Conservation (phyloP, 2,797 vertebrate species). For the Poliocrania exsul region DNA sequence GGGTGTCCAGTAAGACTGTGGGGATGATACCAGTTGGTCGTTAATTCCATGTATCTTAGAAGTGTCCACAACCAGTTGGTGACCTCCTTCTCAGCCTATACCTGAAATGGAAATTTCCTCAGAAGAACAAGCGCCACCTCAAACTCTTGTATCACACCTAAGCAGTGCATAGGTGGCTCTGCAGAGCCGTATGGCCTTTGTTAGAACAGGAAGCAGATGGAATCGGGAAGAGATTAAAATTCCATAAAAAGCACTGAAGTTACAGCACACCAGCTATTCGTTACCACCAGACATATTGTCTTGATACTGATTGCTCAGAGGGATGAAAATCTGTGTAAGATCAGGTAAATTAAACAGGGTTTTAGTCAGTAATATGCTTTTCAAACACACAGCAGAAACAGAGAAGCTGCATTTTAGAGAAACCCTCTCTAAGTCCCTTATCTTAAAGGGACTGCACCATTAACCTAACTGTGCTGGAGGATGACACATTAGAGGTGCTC, state of each 20-base stretch:
- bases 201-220: background rate
- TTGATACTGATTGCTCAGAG: background rate
- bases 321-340: background rate
- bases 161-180: background rate
- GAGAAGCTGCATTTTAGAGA: background rate
- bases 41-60: background rate
- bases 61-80: fast-evolving
- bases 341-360: background rate
- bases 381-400: background rate
- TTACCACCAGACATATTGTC: background rate
- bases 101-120: background rate
- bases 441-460: background rate
- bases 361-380: background rate
- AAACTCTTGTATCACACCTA: background rate
- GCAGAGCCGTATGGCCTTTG: background rate
- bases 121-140: background rate
- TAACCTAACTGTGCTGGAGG: background rate
- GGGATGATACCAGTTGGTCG: background rate
- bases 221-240: background rate
- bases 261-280: background rate
- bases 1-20: background rate
- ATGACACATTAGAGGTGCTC: background rate
- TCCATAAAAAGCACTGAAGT: slow-evolving; percentile 2
- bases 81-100: background rate
- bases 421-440: background rate